These are phyloP conservation scores for Halocaridina rubra DNA, from an alignment of 2,888 invertebrate genomes.

Conservation along the genomic window DNA sequence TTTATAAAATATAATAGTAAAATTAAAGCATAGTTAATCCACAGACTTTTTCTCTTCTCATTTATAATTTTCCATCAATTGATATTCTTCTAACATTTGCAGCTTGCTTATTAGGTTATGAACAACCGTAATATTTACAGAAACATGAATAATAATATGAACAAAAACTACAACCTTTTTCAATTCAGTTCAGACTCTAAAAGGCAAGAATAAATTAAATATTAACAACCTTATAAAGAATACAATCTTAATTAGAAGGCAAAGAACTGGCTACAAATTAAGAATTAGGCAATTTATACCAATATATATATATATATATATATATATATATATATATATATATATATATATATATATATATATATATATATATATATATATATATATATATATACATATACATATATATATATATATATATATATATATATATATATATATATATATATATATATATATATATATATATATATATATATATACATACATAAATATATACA, in stretches of 20 bases:
- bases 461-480: constrained; percentile 19
- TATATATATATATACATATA: constrained; percentile 6
- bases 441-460: constrained; percentile 7
- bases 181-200: too few species aligned
- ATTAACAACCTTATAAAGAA: too few species aligned
- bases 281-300: neutral
- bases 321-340: constrained; percentile 19
- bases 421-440: neutral
- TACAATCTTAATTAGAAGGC: neutral
- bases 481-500: constrained; percentile 7
- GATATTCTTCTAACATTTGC: too few species aligned
- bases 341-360: constrained; percentile 16
- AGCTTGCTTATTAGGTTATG: too few species aligned
- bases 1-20: too few species aligned
- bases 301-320: constrained; percentile 13
- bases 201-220: too few species aligned
- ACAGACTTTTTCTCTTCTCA: too few species aligned
- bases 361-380: constrained; percentile 26
- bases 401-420: neutral
- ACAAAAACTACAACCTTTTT: too few species aligned
- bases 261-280: neutral
- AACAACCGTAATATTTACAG: too few species aligned
- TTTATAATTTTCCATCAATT: too few species aligned
- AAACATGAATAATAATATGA: too few species aligned
- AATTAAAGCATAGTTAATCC: too few species aligned